Base-by-base conservation (phyloP, 2,113 vertebrate genomes). In the Paedocypris sp. region DNA sequence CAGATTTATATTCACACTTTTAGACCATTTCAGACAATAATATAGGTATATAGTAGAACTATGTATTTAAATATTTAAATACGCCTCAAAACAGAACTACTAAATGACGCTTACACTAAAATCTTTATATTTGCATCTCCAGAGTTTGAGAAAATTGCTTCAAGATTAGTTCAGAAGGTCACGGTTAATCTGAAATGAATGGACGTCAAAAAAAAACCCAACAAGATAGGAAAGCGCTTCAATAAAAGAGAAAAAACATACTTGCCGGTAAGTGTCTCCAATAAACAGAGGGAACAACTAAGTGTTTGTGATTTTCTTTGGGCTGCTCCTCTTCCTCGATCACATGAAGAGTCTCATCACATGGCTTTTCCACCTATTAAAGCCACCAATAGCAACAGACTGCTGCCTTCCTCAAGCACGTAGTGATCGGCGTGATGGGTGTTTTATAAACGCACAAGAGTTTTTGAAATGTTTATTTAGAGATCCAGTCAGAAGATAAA, bases 261-360 rank as follows among this genome's bases (percentile, higher is more conserved):
- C 79, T 80, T 83, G 75, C 78, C 72, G 76, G 60, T 39, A 28
- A 60, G 25, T 56, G 64, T 60, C 63, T 68, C 66, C 31, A 1
- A 51, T 53, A 18, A 43, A 47, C 2, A 42, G 50, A 49, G 33
- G 16, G 16, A 68, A 85, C 79, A 86, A 80, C 60, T 60, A 69
- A 68, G 32, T 57, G 66, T 76, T 75, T 84, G 79, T 87, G 68
- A 68, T 67, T 29, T 20, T 47, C 47, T 41, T 48, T 46, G 68
- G 72, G 70, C 64, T 38, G 36, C 71, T 77, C 68, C 70, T 82
- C 67, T 76, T 74, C 74, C 66, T 72, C 11, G 73, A 83, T 87
- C 85, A 87, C 85, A 87, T 86, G 84, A 80, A 86, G 73, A 73
- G 68, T 67, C 53, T 71, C 33, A 80, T 87, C 85, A 87, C 84